Percentiles rank a stretch among this genome's conserved stretches.
phyloP scores from a whole-genome alignment of 2,888 invertebrate species.

The Tyria jacobaeae region DNA sequence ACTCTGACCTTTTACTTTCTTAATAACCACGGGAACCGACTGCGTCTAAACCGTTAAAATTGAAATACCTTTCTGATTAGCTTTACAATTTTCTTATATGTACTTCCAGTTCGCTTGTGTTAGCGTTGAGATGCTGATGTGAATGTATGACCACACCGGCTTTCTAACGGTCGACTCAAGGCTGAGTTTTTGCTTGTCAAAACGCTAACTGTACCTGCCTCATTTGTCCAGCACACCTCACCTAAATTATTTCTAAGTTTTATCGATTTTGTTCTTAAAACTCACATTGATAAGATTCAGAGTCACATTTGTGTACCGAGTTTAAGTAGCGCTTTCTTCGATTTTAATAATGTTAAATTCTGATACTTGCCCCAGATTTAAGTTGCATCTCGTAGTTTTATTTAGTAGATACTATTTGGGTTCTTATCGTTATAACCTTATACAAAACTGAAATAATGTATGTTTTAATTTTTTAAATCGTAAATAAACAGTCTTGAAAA shows the following conservation, averaged over 20 bases:
- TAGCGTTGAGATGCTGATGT: slow-evolving; percentile 40
- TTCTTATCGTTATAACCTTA: background rate
- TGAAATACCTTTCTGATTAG: slow-evolving; percentile 42
- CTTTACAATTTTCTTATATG: slow-evolving; percentile 39
- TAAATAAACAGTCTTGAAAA: slow-evolving; percentile 24
- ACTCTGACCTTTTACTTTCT: background rate
- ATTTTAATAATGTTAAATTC: slow-evolving; percentile 31
- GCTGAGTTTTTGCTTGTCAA: slow-evolving; percentile 79
- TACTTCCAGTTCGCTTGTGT: slow-evolving; percentile 39
- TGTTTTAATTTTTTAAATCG: background rate
- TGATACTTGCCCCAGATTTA: slow-evolving; percentile 31
- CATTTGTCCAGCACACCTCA: slow-evolving; percentile 63
- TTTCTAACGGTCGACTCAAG: slow-evolving; percentile 72
- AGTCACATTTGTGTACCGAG: slow-evolving; percentile 23
- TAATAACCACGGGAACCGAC: slow-evolving; percentile 10
- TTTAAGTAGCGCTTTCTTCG: slow-evolving; percentile 21
- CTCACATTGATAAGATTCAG: slow-evolving; percentile 31
- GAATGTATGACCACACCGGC: slow-evolving; percentile 56
- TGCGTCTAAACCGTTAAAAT: slow-evolving; percentile 41
- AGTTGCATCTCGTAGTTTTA: background rate
- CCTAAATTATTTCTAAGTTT: slow-evolving; percentile 48
- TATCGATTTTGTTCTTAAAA: slow-evolving; percentile 55
- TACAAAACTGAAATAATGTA: background rate
- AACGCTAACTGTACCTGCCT: slow-evolving; percentile 75
- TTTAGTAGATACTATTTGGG: background rate